Conservation (phyloP, 1,140 invertebrate genomes). For the Eumeta japonica region DNA sequence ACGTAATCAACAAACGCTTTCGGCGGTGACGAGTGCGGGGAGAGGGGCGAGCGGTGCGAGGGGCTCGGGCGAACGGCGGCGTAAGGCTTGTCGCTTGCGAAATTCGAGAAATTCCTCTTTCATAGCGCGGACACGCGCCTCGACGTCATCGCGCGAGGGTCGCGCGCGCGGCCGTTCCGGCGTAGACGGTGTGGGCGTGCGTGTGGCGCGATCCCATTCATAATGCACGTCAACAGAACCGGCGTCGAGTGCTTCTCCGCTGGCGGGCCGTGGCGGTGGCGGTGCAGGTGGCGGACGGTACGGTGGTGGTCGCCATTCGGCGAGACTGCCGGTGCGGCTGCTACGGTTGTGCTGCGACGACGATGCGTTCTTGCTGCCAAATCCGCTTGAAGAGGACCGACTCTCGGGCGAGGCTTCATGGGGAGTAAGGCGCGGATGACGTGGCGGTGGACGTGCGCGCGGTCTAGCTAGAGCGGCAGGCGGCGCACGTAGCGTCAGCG, state of each 20-base stretch:
- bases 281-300: constrained; percentile 70
- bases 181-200: constrained; percentile 71
- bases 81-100: constrained; percentile 78
- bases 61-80: constrained; percentile 63
- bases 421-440: constrained; percentile 57
- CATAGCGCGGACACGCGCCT: constrained; percentile 89
- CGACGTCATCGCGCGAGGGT: constrained; percentile 68
- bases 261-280: constrained; percentile 36
- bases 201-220: constrained; percentile 86
- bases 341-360: constrained; percentile 67
- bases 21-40: constrained; percentile 54
- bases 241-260: constrained; percentile 61
- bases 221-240: constrained; percentile 93
- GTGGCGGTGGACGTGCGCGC: constrained; percentile 16
- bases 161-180: constrained; percentile 62
- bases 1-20: constrained; percentile 40
- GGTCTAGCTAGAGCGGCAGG: constrained; percentile 16
- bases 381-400: constrained; percentile 82
- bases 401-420: constrained; percentile 82
- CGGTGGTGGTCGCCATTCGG: constrained; percentile 73
- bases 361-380: constrained; percentile 88
- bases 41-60: constrained; percentile 69
- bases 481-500: constrained; percentile 62
- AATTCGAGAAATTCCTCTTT: constrained; percentile 94
- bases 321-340: constrained; percentile 71